Base-by-base conservation (phyloP, 2,888 invertebrate genomes). In the Orchestes rusci region DNA sequence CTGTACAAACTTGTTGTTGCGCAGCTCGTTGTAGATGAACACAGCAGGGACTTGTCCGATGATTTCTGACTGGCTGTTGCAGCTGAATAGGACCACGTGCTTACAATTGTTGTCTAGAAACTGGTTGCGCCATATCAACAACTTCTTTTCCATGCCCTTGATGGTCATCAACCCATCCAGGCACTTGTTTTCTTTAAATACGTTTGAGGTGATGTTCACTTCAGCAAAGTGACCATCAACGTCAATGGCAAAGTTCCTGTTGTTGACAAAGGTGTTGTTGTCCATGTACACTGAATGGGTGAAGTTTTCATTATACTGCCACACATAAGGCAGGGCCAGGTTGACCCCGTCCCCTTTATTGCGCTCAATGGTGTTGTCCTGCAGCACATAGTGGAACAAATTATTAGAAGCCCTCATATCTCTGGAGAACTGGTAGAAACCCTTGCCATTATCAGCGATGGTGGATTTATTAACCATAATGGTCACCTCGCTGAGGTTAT, bases 391-490 rank as follows among this genome's bases (percentile, higher is more conserved):
- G 64, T 96, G 93, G 73, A 94, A 99, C 1, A 99, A 74, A 70
- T 99, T 99, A 61, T 97, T 97, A 0, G 96, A 94, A 51, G 92
- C 87, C 55, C 94, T 80, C 56, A 97, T 79, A 67, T 99, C 94
- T 60, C 92, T 80, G 31, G 93, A 91, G 58, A 89, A 85, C 57
- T 96, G 95, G 42, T 80, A 77, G 50, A 96, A 81, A 10, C 95
- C 92, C 63, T 77, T 79, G 0, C 85, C 86, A 64, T 99, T 99
- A 58, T 90, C 86, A 0, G 80, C 80, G 28, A 99, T 85, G 45
- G 84, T 71, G 38, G 85, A 85, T 54, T 81, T 80, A 57, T 94
- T 93, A 2, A 99, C 76, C 71, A 88, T 88, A 52, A 96, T 80
- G 0, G 86, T 84, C 35, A 96, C 84, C 72, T 93, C 91, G 0